Evolutionary conservation across 2,888 invertebrate genomes (phyloP).

Genomic region (Mechanitis mazaeus): DNA sequence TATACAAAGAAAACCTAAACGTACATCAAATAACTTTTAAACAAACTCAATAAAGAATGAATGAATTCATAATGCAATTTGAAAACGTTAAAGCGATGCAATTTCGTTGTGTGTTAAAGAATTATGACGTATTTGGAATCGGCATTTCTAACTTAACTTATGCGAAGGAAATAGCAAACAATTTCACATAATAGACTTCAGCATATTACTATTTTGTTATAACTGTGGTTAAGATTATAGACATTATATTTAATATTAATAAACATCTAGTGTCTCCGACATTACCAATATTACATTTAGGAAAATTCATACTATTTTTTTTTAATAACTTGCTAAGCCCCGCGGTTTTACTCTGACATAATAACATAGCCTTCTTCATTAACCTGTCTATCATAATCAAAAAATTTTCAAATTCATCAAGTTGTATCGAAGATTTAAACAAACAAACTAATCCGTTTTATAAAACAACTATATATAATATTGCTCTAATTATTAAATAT

Average conservation of each 20-base stretch:
- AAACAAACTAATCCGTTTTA: too few relatives aligned
- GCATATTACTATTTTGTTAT: slow-evolving; percentile 30
- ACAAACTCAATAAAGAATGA: background rate
- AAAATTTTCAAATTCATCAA: too few relatives aligned
- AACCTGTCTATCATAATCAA: too few relatives aligned
- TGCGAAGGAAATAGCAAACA: slow-evolving; percentile 70
- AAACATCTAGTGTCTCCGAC: too few relatives aligned
- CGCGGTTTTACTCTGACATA: too few relatives aligned
- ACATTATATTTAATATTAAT: too few relatives aligned
- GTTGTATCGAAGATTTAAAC: too few relatives aligned
- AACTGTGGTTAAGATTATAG: slow-evolving; percentile 23
- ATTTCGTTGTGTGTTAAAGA: slow-evolving; percentile 72
- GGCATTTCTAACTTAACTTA: slow-evolving; percentile 72
- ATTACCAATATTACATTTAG: too few relatives aligned
- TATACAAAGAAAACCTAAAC: background rate
- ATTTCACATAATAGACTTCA: slow-evolving; percentile 62
- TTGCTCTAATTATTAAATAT: slow-evolving; percentile 11
- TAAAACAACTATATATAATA: slow-evolving; percentile 32
- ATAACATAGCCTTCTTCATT: too few relatives aligned
- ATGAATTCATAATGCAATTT: slow-evolving; percentile 19
- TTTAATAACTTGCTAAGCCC: too few relatives aligned
- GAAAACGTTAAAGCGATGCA: slow-evolving; percentile 65
- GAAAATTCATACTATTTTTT: too few relatives aligned
- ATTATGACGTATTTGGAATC: slow-evolving; percentile 74
- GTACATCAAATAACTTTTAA: background rate